These are phyloP conservation scores for Apoda limacodes DNA, from an alignment of 2,888 invertebrate species.

Conservation along the genomic window DNA sequence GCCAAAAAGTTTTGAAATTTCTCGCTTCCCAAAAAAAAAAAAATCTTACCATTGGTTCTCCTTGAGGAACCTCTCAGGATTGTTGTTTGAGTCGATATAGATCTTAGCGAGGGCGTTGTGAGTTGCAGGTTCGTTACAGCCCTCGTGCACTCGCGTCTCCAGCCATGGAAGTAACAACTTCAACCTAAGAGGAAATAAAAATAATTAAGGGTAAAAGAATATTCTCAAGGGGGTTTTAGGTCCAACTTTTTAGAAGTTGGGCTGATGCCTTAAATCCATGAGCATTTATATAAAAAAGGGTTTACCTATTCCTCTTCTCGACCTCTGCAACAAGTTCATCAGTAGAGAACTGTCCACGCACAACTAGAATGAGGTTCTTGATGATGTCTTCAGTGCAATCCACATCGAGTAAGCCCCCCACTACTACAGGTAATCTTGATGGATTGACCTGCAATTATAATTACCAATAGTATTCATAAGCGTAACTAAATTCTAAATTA, in stretches of 20 bases:
- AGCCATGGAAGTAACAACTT: constrained; percentile 97
- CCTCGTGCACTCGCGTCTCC: constrained; percentile 97
- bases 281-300: no score
- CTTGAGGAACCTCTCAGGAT: constrained; percentile 95
- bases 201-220: no score
- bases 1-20: no score
- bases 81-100: constrained; percentile 99
- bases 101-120: constrained; percentile 99
- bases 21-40: no score
- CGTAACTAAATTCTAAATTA: no score
- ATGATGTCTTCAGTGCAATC: constrained; percentile 99
- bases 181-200: constrained; percentile 47
- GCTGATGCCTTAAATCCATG: no score
- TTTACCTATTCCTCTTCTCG: constrained; percentile 91
- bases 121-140: constrained; percentile 96
- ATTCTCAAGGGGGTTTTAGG: no score
- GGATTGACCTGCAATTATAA: constrained; percentile 83
- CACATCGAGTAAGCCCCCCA: constrained; percentile 97
- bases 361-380: constrained; percentile 97
- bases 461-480: no score
- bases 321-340: constrained; percentile 98
- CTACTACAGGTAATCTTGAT: constrained; percentile 96
- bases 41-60: constrained; percentile 79
- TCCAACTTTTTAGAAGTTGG: no score
- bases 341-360: constrained; percentile 98